Conservation (phyloP, 2,113 vertebrate species). For the Cyanoderma ruficeps region DNA sequence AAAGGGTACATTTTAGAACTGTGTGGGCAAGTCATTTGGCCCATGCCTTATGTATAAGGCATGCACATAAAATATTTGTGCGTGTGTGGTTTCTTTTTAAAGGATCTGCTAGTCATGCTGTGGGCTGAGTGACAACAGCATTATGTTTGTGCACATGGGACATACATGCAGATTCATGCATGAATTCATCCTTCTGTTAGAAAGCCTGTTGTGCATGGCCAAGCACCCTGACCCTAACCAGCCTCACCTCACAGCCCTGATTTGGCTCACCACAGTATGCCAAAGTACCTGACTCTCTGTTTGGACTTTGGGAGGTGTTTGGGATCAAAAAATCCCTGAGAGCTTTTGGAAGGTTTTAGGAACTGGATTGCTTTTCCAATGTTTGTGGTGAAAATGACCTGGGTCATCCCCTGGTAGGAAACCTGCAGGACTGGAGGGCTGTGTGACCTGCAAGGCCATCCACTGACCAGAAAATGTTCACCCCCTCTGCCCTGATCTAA, state of each 20-base stretch:
- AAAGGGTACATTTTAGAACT: slow-evolving; percentile 57
- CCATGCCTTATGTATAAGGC: slow-evolving; percentile 49
- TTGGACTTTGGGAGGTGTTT: neutral
- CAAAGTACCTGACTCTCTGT: neutral
- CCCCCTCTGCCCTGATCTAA: neutral
- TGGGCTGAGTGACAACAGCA: slow-evolving; percentile 34
- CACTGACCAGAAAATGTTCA: neutral
- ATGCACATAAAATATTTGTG: slow-evolving; percentile 61
- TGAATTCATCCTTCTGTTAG: neutral
- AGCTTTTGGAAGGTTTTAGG: neutral
- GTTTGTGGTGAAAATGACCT: neutral
- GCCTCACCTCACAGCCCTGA: neutral
- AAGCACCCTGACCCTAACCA: neutral
- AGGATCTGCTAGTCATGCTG: slow-evolving; percentile 40
- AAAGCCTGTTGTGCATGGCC: neutral
- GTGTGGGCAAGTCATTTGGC: slow-evolving; percentile 60
- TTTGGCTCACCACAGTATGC: neutral
- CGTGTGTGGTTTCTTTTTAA: slow-evolving; percentile 58
- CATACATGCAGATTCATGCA: slow-evolving; percentile 12
- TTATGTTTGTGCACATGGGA: slow-evolving; percentile 29
- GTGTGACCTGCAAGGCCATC: neutral
- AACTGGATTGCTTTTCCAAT: neutral
- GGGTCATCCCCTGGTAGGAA: neutral
- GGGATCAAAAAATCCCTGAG: neutral
- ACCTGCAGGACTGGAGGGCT: neutral